Base-by-base conservation (phyloP, 2,888 invertebrate species). In the Caenorhabditis sinica region DNA sequence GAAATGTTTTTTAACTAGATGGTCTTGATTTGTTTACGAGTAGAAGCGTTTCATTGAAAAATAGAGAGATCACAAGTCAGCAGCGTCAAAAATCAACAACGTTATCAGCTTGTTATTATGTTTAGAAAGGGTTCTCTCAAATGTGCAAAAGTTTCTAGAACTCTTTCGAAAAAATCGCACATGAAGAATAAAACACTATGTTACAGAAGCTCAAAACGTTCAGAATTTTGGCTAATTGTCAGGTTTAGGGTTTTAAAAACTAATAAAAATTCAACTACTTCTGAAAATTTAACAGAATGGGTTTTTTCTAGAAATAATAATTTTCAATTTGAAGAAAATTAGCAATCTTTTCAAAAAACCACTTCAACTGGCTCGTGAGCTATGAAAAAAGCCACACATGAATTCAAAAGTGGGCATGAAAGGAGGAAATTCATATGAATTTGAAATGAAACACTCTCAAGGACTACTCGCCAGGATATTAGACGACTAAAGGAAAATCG, bases 381-480 rank as follows among this genome's bases (percentile, higher is more conserved):
- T n/a, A 49, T 17, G 8, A 53, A 33, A 36, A 33, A 51, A 61
- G 36, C 25, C 11, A 25, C 25, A 45, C 30, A 43, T 25, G 40
- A 66, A 45, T n/a, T 20, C 25, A 61, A 30, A 63, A 51, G 17
- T 63, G 40, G 17, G 9, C 25, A 49, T 20, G 13, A 56, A 56
- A 20, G 23, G 30, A 49, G 45, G 73, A 51, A 45, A 65, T 65
- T 74, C 65, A 28, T 20, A 74, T 74, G 74, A 74, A 74, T 74
- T 65, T 53, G 8, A 56, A 65, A 74, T 74, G 74, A 74, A 65
- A 74, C 74, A 74, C 43, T 40, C 72, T 51, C 45, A 74, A 65
- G 53, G 51, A 40, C 51, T 63, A 6, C 30, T 30, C 60, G 13
- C 8, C 36, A 51, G 66, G 36, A 51, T 69, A 51, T 56, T 56